Evolutionary conservation across 2,888 invertebrate genomes (phyloP), one percentile per base, ranked within the genome.

Genomic region (Galeruca laticollis): DNA sequence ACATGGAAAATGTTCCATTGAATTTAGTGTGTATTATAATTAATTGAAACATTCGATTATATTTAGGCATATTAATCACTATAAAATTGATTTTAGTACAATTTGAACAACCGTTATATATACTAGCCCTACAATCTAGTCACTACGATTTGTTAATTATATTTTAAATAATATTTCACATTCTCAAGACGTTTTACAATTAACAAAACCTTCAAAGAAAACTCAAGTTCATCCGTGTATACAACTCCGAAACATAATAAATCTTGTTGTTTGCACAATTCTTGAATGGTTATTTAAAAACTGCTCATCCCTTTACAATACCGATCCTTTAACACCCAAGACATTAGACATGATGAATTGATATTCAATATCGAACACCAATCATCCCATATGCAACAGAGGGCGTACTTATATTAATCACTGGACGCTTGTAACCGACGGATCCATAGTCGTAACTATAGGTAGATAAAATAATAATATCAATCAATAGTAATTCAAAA

Each of bases 331-430:
- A n/a, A 43, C 59, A 37, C 66, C 60, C 43, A n/a, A 43, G 66
- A 60, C 74, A 72, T 71, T 72, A 73, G 51, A 68, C 57, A 73
- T 76, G 78, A 78, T 77, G 74, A 78, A 78, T 77, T 74, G 76
- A 75, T 75, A 76, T 71, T 71, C 76, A 76, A 78, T 78, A 76
- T 74, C 72, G 69, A 72, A 71, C 75, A 76, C 72, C 69, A 68
- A 72, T 70, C 76, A 76, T 76, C 75, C 75, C 71, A 63, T 65
- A 65, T 66, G 73, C 71, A 70, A 69, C 70, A 73, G 73, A 73
- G 76, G 76, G 71, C 73, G 71, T 73, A 10, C 54, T 56, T 64
- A 71, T 69, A 78, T 78, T 76, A 77, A 77, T 78, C 70, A 72
- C 67, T 33, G 64, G 64, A 57, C 64, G 59, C 49, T 51, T 59